These are phyloP conservation scores for Lepus americanus DNA, from an alignment of 2,113 vertebrate species.

Conservation along the genomic window DNA sequence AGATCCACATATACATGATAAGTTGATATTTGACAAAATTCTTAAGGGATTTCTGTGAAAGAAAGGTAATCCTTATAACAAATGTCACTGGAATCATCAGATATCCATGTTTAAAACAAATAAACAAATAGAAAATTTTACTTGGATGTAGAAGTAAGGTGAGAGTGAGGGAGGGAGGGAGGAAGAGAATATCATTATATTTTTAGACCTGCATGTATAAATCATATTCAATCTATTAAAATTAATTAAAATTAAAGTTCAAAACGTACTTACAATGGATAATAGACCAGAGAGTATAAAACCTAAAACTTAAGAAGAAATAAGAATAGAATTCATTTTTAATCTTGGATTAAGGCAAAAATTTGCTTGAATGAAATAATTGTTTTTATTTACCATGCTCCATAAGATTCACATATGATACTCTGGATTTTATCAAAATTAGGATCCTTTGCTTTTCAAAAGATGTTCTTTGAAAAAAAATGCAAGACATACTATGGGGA, in stretches of 20 bases:
- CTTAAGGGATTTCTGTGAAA: background rate
- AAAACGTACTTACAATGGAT: background rate
- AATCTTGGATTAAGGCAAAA: background rate
- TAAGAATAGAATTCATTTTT: background rate
- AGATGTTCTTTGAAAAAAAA: background rate
- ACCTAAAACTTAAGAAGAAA: background rate
- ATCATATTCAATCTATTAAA: too few relatives aligned
- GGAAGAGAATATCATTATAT: too few relatives aligned
- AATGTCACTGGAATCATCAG: background rate
- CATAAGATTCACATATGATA: background rate
- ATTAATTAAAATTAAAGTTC: too few relatives aligned
- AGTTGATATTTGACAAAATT: conserved; percentile 3
- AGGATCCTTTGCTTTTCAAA: background rate
- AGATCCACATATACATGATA: background rate
- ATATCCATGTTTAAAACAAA: background rate
- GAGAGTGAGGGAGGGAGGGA: too few relatives aligned
- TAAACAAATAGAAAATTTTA: background rate
- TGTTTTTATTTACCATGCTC: background rate
- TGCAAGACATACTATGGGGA: background rate
- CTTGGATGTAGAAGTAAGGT: background rate
- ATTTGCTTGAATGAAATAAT: background rate
- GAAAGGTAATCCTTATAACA: background rate
- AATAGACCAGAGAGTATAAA: background rate
- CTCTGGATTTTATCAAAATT: background rate
- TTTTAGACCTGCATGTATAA: too few relatives aligned